These are phyloP conservation scores for Hystrix cristata DNA, from an alignment of 2,113 vertebrate genomes.

Conservation along the genomic window DNA sequence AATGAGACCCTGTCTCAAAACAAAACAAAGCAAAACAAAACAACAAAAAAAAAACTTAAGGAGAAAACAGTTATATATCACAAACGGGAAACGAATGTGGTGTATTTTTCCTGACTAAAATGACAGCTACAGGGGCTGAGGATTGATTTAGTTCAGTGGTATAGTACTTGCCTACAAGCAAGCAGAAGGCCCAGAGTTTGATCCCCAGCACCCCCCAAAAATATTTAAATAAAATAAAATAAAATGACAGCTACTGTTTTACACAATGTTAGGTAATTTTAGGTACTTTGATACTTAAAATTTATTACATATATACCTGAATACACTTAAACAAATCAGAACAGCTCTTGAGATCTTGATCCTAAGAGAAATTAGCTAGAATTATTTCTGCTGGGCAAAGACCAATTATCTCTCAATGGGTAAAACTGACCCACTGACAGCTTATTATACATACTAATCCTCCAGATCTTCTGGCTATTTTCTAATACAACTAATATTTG, in stretches of 20 bases:
- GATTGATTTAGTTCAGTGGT: too few species aligned
- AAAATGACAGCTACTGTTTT: conserved; percentile 23
- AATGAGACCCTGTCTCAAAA: background rate
- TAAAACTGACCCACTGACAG: background rate
- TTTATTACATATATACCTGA: background rate
- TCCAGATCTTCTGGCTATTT: background rate
- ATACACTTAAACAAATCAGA: background rate
- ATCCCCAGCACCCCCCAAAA: too few species aligned
- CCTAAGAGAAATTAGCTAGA: background rate
- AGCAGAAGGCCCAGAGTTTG: too few species aligned
- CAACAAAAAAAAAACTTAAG: too few species aligned
- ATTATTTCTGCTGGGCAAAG: background rate
- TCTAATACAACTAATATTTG: background rate
- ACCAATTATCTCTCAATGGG: background rate
- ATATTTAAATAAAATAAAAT: background rate
- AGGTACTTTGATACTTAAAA: background rate
- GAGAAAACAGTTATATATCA: background rate
- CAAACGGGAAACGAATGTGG: background rate
- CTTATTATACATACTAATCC: background rate
- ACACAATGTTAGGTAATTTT: background rate
- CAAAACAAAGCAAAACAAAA: too few species aligned
- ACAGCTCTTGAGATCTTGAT: background rate
- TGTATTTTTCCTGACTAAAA: background rate
- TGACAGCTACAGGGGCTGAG: background rate
- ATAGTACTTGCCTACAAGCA: too few species aligned